Evolutionary conservation across 1,140 invertebrate genomes (phyloP), one percentile per base, ranked within the genome.

Genomic region (Drosophila gunungcola): DNA sequence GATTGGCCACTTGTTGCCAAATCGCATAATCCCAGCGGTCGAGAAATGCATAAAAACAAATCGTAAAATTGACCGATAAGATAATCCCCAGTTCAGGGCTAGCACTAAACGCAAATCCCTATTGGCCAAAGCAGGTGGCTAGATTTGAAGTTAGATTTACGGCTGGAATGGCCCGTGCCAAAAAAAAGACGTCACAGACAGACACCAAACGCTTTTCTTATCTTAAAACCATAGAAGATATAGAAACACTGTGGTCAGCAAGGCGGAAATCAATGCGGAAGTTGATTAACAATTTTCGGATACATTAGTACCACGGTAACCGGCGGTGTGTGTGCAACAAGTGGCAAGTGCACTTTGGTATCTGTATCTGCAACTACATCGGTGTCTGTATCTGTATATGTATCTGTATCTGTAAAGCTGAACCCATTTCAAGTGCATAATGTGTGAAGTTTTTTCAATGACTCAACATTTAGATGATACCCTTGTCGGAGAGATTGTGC

Each of bases 11-110:
- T 76, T 12, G 56, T 54, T 41, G 39, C 42, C 64, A n/a, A 78
- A 64, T 68, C 61, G 82, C 41, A 11, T 72, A 86, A 78, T 78
- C 74, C 60, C 63, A 38, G 74, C 56, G 49, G 56, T 53, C 5
- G 46, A 41, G 45, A 64, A 76, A 64, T 65, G 46, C 48, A 81
- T 69, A 63, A 78, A 67, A 82, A 63, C 56, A 78, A 81, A 81
- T 69, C 41, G 67, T 86, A 70, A 86, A 83, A 78, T 49, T 42
- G 12, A 56, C 12, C 12, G 81, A 85, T 85, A 78, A 85, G 82
- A 86, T 88, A 85, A 85, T 86, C 74, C 65, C 6, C 68, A 64
- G 60, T 32, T 73, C 55, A 32, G 29, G 38, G 39, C 57, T 55
- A 38, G 4, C 39, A 45, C 5, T 25, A 27, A 34, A 21, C 38